These are phyloP conservation scores for Neodiprion virginianus DNA, from an alignment of 1,140 invertebrate genomes.

Conservation along the genomic window DNA sequence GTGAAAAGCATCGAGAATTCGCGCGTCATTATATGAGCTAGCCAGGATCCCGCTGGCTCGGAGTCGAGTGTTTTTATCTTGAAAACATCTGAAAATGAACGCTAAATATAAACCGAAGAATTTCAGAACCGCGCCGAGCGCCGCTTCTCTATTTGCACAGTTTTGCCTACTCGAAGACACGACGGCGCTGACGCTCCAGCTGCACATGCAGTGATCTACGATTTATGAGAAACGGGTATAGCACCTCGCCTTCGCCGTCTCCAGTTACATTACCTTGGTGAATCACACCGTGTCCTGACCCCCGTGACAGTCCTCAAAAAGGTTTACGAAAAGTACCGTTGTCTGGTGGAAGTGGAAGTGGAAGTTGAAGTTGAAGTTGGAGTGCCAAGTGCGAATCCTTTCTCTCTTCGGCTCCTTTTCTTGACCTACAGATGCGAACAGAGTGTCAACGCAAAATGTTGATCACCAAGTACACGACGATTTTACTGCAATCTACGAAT, in stretches of 20 bases:
- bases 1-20: no score
- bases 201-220: neutral
- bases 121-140: neutral
- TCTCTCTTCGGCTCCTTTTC: neutral
- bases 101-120: slow-evolving; percentile 6
- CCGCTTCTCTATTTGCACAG: neutral
- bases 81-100: slow-evolving; percentile 5
- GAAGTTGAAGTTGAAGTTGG: neutral
- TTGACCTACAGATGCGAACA: neutral
- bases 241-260: neutral
- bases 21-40: no score
- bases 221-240: neutral
- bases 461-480: slow-evolving; percentile 56
- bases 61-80: neutral
- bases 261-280: neutral
- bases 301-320: neutral
- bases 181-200: no score
- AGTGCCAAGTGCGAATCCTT: neutral
- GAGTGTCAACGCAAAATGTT: slow-evolving; percentile 44
- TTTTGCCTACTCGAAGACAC: neutral
- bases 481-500: slow-evolving; percentile 53
- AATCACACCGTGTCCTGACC: neutral
- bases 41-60: no score
- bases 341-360: no score
- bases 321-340: neutral